These are phyloP conservation scores for Hirudo medicinalis DNA, from an alignment of 1,140 invertebrate species.

Conservation along the genomic window DNA sequence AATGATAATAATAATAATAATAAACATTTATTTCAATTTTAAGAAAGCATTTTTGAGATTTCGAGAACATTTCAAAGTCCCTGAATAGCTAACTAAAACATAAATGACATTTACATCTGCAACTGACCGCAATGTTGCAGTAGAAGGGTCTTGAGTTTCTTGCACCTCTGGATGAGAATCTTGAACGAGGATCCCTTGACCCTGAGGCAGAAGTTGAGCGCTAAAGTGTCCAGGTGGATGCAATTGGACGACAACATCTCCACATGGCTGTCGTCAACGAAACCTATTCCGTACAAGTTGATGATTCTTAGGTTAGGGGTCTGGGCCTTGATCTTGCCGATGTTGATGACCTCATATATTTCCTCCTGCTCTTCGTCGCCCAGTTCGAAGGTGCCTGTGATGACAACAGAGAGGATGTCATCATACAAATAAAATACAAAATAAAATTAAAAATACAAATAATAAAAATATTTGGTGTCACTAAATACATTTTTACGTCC, in stretches of 20 bases:
- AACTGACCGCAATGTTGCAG: constrained; percentile 82
- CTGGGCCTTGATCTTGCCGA: constrained; percentile 54
- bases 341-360: constrained; percentile 98
- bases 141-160: constrained; percentile 75
- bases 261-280: constrained; percentile 95
- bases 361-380: constrained; percentile 94
- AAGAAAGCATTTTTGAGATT: too few relatives aligned
- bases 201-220: constrained; percentile 89
- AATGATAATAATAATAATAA: too few relatives aligned
- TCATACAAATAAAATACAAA: too few relatives aligned
- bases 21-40: too few relatives aligned
- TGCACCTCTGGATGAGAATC: constrained; percentile 79
- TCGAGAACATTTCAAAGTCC: too few relatives aligned
- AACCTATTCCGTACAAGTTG: constrained; percentile 73
- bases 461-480: too few relatives aligned
- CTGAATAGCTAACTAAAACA: not conserved
- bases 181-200: constrained; percentile 93
- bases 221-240: constrained; percentile 81
- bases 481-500: too few relatives aligned
- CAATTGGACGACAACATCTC: constrained; percentile 69
- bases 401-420: too few relatives aligned
- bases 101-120: not conserved
- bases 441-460: too few relatives aligned
- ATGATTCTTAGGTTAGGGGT: constrained; percentile 62
- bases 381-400: constrained; percentile 85